Base-by-base conservation (phyloP, 2,797 vertebrate species). In the Spea hammondii region DNA sequence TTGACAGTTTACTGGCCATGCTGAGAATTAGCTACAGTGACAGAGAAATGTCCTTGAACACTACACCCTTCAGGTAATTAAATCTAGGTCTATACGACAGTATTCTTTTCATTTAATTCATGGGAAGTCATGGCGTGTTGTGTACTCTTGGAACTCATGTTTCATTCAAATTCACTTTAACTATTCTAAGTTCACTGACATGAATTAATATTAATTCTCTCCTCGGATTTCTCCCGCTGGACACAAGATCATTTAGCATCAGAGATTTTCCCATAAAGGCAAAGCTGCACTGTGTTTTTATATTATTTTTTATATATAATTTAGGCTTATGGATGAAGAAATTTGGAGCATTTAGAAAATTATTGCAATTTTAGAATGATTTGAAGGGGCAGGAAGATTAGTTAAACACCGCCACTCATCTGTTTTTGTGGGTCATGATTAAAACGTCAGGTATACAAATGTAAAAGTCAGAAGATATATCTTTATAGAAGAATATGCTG, bases 121-220 rank as follows among this genome's bases (percentile, higher is more conserved):
- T 69, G 47, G 50, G 7, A 50, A 46, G 74, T 69, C 65, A 76
- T 48, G 8, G 12, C 10, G 53, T 64, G 68, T 4, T 54, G 9
- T 57, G 55, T 57, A 57, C 55, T 5, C 12, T 57, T 13, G 12
- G 4, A 54, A 13, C 49, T 77, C 54, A 71, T 65, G 68, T 77
- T 77, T 65, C 44, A 77, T 51, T 77, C 59, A 77, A 65, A 55
- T 8, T 47, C 46, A 72, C 4, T 0, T 4, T 14, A 44, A 51
- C 5, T 13, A 47, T 44, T 71, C 44, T 77, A 12, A 65, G 50
- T 48, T 77, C 44, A 54, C 32, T 51, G 32, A 17, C 14, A 72
- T 32, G 32, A 14, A 72, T 78, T 78, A 72, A 78, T 78, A 78
- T 78, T 72, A 60, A 79, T 72, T 51, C 8, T 47, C 53, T 72